These are phyloP conservation scores for Apodemus agrarius DNA, from an alignment of 2,797 vertebrate species.

Conservation along the genomic window DNA sequence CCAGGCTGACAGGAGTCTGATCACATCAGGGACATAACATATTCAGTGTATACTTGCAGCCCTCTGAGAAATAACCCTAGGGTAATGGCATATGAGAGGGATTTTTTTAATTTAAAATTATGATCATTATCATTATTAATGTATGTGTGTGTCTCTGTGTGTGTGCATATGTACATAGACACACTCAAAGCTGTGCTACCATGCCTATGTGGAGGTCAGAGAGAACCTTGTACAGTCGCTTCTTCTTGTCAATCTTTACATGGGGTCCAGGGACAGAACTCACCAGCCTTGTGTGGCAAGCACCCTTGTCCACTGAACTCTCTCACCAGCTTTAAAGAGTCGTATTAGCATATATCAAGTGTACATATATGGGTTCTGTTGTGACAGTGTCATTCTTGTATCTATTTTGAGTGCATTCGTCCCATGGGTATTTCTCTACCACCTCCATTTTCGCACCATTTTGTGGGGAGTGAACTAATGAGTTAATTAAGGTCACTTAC, in stretches of 20 bases:
- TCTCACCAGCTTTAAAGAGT: not conserved
- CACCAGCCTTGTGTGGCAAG: not conserved
- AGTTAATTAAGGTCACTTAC: not conserved
- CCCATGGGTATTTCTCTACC: not conserved
- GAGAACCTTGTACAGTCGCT: not conserved
- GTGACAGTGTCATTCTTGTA: not conserved
- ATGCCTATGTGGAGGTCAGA: not conserved
- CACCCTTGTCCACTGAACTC: no score
- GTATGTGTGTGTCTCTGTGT: not conserved
- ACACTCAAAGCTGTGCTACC: not conserved
- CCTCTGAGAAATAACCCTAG: constrained; percentile 14
- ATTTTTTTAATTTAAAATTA: not conserved
- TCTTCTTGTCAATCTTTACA: not conserved
- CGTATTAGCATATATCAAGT: not conserved
- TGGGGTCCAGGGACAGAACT: not conserved
- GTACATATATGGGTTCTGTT: not conserved
- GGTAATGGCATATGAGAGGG: not conserved
- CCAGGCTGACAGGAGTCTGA: not conserved
- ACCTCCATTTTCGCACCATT: not conserved
- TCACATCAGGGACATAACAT: not conserved
- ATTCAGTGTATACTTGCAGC: not conserved
- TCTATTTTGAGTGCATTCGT: not conserved
- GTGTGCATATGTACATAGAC: no score
- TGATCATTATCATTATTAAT: not conserved
- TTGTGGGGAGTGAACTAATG: not conserved